Evolutionary conservation across 1,140 invertebrate species (phyloP), one percentile per base, ranked within the genome.

Genomic region (Campodea augens): DNA sequence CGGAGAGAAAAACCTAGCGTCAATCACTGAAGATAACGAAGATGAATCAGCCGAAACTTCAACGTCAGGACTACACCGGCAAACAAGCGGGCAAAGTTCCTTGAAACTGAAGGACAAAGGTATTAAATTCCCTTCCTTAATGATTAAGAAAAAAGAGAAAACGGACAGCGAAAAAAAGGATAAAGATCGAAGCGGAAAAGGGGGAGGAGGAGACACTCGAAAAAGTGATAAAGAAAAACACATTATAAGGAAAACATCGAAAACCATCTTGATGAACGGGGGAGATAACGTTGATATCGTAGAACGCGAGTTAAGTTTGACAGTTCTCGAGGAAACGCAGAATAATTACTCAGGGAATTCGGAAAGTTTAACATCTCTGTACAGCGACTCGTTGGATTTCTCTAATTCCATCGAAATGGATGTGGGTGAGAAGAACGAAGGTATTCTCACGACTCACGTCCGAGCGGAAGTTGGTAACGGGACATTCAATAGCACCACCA

Each of bases 1-100:
- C 38, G 53, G 47, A 13, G 43, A 39, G 21, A 49, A 50, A 27
- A 51, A 50, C 42, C 47, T 64, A 21, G 52, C 52, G 24, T 56
- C 59, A 7, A 63, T 64, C 32, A 53, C 52, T 15, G 63, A 65
- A 50, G 61, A 62, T 46, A 51, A 51, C 24, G 61, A 64, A 44
- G 59, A 61, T 19, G 44, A 25, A 3, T 49, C 43, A 18, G 47
- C 43, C 1, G 51, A 49, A 10, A 37, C 36, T 4, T 37, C 38
- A n/a, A n/a, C 40, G 29, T 5, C 12, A 45, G 1, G 50, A 49
- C 39, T 42, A 39, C 12, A 36, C 43, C 0, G 18, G 38, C 2
- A 19, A 29, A 2, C 43, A 46, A 2, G 43, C 51, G 7, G 45
- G 50, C n/a, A 18, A 32, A 25, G 38, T 10, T 18, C 45, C 43